Evolutionary conservation across 2,113 vertebrate species (phyloP).

Genomic region (Periophthalmus modestus): DNA sequence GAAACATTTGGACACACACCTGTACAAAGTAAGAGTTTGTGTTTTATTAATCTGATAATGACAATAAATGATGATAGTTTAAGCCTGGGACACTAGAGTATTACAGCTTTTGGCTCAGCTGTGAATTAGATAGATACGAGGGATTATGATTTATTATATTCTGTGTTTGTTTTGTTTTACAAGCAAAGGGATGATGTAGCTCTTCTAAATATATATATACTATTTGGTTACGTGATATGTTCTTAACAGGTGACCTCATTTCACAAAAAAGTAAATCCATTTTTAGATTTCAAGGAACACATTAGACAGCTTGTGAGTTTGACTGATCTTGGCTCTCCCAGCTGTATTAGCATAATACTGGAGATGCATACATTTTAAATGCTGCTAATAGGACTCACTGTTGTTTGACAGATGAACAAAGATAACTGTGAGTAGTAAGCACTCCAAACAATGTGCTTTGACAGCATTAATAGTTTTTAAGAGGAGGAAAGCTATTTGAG

Average conservation of each 20-base stretch:
- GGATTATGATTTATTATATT: conserved; percentile 34
- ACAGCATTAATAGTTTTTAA: conserved; percentile 17
- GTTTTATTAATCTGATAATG: background rate
- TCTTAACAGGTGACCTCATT: conserved; percentile 66
- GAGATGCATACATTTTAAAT: background rate
- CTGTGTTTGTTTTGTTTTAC: conserved; percentile 54
- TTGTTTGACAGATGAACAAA: background rate
- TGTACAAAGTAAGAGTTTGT: too few species aligned
- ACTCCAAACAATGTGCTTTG: conserved; percentile 1
- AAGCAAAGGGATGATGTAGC: conserved; percentile 56
- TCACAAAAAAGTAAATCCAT: conserved; percentile 63
- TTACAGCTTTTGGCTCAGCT: conserved; percentile 43
- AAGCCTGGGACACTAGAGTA: conserved; percentile 32
- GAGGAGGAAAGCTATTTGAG: conserved; percentile 45
- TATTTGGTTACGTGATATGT: conserved; percentile 61
- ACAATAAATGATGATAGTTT: conserved; percentile 19
- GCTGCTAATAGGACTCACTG: background rate
- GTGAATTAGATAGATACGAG: conserved; percentile 9
- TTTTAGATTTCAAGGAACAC: conserved; percentile 62
- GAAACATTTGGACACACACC: too few species aligned
- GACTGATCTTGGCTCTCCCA: conserved; percentile 30
- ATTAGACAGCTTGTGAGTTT: conserved; percentile 24
- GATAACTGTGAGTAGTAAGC: background rate
- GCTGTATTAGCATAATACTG: conserved; percentile 6
- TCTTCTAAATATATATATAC: conserved; percentile 65